Evolutionary conservation across 2,888 invertebrate genomes (phyloP).

Genomic region (Carcina quercana): DNA sequence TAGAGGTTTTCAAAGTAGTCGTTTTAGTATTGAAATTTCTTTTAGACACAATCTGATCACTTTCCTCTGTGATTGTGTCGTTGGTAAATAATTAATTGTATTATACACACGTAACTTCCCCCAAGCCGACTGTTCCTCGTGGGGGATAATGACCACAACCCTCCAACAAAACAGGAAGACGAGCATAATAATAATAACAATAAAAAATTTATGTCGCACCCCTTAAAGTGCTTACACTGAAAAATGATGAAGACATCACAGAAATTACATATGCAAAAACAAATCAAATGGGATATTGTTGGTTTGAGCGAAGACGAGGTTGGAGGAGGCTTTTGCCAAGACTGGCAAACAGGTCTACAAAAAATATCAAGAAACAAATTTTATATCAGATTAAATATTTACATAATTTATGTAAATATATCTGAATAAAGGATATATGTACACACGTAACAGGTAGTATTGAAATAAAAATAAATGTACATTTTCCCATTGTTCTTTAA

Average conservation of each 20-base stretch:
- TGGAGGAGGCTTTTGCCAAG: no score
- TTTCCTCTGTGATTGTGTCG: no score
- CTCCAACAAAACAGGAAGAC: constrained; percentile 15
- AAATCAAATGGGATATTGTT: constrained; percentile 18
- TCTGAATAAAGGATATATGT: no score
- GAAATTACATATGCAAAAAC: constrained; percentile 12
- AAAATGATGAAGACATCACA: constrained; percentile 12
- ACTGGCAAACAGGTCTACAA: no score
- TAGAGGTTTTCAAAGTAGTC: no score
- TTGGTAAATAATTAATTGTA: no score
- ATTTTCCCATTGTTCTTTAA: constrained; percentile 32
- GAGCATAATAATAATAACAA: constrained; percentile 9
- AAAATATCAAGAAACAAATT: no score
- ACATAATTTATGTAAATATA: background rate
- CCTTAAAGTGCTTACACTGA: constrained; percentile 15
- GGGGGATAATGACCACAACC: constrained; percentile 19
- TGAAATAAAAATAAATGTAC: constrained; percentile 9
- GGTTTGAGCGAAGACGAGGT: constrained; percentile 20
- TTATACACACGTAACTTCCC: no score
- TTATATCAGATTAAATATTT: no score
- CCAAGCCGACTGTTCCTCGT: constrained; percentile 22
- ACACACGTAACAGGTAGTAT: background rate
- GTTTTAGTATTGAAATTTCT: no score
- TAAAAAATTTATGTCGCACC: constrained; percentile 14
- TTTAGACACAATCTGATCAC: no score